phyloP scores from a whole-genome alignment of 2,888 invertebrate species.

The Theretra japonica region DNA sequence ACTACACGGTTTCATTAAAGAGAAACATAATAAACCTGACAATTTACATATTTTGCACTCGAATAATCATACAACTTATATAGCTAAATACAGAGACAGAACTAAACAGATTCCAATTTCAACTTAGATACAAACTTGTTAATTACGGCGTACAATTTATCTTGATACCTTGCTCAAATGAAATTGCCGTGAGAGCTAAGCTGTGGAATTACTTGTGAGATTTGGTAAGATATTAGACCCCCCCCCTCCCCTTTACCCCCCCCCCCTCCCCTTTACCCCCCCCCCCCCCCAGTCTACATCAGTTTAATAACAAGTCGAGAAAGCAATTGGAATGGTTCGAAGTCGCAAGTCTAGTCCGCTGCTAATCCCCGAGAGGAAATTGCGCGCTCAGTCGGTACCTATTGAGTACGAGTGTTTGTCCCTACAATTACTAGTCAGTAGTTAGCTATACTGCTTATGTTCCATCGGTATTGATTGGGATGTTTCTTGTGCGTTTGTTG shows the following conservation, averaged over 20 bases:
- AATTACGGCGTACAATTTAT: neutral
- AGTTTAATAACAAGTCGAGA: neutral
- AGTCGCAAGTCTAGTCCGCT: neutral
- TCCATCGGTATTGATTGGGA: neutral
- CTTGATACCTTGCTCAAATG: neutral
- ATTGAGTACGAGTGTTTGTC: neutral
- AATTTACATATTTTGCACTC: no score
- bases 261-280: no score
- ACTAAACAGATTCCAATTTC: neutral
- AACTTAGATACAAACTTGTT: neutral
- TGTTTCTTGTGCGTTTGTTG: neutral
- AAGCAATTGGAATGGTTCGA: neutral
- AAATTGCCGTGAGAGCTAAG: neutral
- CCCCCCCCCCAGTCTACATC: neutral
- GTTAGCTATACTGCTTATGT: neutral
- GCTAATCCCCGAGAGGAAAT: constrained; percentile 17
- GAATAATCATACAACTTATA: no score
- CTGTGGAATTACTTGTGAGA: neutral
- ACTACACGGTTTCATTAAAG: no score
- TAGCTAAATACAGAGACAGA: no score
- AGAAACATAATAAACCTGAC: no score
- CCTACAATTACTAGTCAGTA: constrained; percentile 14
- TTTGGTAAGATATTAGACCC: neutral
- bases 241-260: no score
- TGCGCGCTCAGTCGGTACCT: constrained; percentile 2